Evolutionary conservation across 2,888 invertebrate genomes (phyloP).

Genomic region (Hoplodrina ambigua): DNA sequence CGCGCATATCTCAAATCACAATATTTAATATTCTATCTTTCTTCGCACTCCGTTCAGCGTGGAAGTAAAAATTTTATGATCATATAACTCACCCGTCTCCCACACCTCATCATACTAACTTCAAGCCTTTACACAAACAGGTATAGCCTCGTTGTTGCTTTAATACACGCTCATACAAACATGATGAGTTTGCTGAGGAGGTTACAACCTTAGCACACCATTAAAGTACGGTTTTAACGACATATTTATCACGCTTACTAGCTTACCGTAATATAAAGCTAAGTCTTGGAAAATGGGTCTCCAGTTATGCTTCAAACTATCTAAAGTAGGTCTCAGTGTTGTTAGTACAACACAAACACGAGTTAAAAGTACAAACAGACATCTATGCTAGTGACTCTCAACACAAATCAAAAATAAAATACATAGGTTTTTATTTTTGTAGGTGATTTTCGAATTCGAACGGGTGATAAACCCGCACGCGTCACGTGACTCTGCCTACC

Average conservation of each 20-base stretch:
- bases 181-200: constrained; percentile 50
- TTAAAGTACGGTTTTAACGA: constrained; percentile 52
- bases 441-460: no score
- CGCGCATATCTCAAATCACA: neutral
- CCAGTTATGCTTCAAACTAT: no score
- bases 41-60: neutral
- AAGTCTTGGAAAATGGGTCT: no score
- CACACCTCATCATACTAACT: constrained; percentile 49
- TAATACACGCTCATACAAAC: constrained; percentile 40
- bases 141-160: constrained; percentile 39
- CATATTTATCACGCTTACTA: constrained; percentile 41
- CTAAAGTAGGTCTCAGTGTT: no score
- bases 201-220: constrained; percentile 35
- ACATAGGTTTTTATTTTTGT: no score
- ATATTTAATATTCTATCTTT: constrained; percentile 23
- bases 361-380: no score
- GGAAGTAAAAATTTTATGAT: constrained; percentile 43
- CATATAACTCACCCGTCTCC: constrained; percentile 13
- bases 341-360: no score
- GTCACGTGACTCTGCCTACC: no score
- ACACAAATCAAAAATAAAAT: no score
- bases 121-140: constrained; percentile 40
- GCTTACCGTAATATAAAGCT: neutral
- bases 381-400: no score
- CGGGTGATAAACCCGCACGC: no score